phyloP scores from a whole-genome alignment of 1,140 invertebrate genomes.

The Episyrphus balteatus region DNA sequence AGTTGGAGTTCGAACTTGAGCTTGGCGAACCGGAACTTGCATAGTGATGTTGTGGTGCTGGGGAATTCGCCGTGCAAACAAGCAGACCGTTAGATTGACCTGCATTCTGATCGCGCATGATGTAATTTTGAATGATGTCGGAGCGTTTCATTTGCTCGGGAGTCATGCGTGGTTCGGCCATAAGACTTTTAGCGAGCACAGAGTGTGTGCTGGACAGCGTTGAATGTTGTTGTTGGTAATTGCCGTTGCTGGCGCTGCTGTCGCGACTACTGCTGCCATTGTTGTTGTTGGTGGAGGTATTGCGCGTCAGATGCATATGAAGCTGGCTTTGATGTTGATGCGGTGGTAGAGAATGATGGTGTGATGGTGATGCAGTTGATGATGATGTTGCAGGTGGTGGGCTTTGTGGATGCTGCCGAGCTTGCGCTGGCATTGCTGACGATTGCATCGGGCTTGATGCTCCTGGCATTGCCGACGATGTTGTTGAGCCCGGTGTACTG shows the following conservation, averaged over 20 bases:
- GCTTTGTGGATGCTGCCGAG: slow-evolving; percentile 13
- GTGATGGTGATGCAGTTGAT: not conserved
- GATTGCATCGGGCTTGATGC: slow-evolving; percentile 9
- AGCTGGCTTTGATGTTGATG: slow-evolving; percentile 38
- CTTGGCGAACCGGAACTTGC: slow-evolving; percentile 9
- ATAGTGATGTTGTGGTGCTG: slow-evolving; percentile 7
- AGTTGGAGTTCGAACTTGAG: slow-evolving; percentile 11
- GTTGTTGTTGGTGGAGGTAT: slow-evolving; percentile 13
- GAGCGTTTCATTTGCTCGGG: slow-evolving; percentile 79
- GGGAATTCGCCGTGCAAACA: slow-evolving; percentile 12
- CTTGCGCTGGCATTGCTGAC: not conserved
- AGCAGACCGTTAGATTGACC: slow-evolving; percentile 18
- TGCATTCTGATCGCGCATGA: slow-evolving; percentile 59
- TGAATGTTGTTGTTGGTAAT: slow-evolving; percentile 31
- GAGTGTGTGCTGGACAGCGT: slow-evolving; percentile 72
- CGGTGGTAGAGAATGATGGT: slow-evolving; percentile 6
- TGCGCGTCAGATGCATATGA: slow-evolving; percentile 41
- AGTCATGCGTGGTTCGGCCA: slow-evolving; percentile 79
- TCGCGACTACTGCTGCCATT: slow-evolving; percentile 3
- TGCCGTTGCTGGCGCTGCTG: slow-evolving; percentile 5
- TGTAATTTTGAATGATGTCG: slow-evolving; percentile 80
- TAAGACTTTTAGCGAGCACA: slow-evolving; percentile 72
- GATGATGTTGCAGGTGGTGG: slow-evolving; percentile 17
- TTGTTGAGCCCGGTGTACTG: slow-evolving; percentile 16
- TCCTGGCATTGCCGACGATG: not conserved